Evolutionary conservation across 2,888 invertebrate genomes (phyloP).

Genomic region (Helicoverpa assulta): DNA sequence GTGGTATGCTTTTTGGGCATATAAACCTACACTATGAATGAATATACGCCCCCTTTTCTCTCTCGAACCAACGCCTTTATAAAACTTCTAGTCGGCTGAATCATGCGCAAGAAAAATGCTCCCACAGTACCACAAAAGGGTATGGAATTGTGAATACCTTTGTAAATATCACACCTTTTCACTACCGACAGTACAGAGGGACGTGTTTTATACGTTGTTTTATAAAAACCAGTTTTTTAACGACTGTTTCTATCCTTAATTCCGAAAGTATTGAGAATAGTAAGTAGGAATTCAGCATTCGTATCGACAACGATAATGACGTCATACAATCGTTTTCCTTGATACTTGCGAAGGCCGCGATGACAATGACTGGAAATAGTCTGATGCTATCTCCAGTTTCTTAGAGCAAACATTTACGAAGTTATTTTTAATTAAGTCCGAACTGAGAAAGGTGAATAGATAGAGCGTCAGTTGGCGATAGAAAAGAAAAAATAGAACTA

Average conservation of each 20-base stretch:
- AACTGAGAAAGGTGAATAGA: background rate
- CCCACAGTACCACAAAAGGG: background rate
- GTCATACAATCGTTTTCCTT: constrained; percentile 39
- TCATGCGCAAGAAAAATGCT: background rate
- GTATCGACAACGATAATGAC: constrained; percentile 11
- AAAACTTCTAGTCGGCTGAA: background rate
- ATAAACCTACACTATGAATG: too few relatives aligned
- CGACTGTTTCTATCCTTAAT: background rate
- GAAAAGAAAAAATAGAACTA: background rate
- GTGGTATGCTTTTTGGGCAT: too few relatives aligned
- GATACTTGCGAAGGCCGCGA: constrained; percentile 28
- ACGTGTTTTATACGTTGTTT: background rate
- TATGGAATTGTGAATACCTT: background rate
- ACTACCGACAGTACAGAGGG: background rate
- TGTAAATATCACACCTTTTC: background rate
- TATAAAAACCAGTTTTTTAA: background rate
- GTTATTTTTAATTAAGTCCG: background rate
- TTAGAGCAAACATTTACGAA: constrained; percentile 2
- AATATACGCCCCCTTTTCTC: too few relatives aligned
- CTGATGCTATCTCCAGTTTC: constrained; percentile 2
- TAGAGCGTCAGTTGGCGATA: background rate
- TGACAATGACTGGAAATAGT: constrained; percentile 25
- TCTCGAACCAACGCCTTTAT: background rate
- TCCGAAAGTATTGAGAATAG: background rate
- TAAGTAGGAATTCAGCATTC: constrained; percentile 3